Evolutionary conservation across 2,113 vertebrate species (phyloP).

Genomic region (Phalacrocorax pelagicus): DNA sequence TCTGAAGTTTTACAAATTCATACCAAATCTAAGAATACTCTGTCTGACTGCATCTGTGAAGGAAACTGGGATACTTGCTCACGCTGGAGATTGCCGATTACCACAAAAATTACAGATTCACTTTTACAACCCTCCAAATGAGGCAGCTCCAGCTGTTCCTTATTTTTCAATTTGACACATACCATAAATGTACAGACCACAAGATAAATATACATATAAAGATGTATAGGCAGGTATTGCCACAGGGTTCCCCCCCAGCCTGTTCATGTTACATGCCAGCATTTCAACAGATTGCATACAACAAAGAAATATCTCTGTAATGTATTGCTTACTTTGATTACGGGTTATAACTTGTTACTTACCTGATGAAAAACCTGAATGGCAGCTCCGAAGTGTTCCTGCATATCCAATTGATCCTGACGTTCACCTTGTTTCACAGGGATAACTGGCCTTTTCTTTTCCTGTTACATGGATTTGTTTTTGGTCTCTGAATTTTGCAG

Average conservation of each 20-base stretch:
- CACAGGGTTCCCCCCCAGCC: neutral
- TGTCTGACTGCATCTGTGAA: neutral
- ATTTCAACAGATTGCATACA: neutral
- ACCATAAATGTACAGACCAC: neutral
- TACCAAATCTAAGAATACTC: neutral
- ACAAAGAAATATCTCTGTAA: neutral
- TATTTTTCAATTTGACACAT: neutral
- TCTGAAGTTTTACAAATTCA: neutral
- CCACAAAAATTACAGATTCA: neutral
- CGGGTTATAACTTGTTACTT: slow-evolving; percentile 10
- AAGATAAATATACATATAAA: neutral
- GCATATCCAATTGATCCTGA: neutral
- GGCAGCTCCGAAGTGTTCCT: neutral
- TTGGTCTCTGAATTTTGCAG: neutral
- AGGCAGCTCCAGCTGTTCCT: neutral
- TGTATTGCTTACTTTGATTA: neutral
- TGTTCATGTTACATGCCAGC: neutral
- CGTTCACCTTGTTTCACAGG: neutral
- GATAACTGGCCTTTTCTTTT: neutral
- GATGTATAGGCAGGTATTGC: slow-evolving; percentile 11
- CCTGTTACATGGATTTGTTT: neutral
- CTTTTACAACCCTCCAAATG: neutral
- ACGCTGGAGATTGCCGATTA: neutral
- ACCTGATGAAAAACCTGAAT: neutral
- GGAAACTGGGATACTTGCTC: neutral